These are phyloP conservation scores for Pomatorhinus ruficollis DNA, from an alignment of 2,113 vertebrate genomes.

Conservation along the genomic window DNA sequence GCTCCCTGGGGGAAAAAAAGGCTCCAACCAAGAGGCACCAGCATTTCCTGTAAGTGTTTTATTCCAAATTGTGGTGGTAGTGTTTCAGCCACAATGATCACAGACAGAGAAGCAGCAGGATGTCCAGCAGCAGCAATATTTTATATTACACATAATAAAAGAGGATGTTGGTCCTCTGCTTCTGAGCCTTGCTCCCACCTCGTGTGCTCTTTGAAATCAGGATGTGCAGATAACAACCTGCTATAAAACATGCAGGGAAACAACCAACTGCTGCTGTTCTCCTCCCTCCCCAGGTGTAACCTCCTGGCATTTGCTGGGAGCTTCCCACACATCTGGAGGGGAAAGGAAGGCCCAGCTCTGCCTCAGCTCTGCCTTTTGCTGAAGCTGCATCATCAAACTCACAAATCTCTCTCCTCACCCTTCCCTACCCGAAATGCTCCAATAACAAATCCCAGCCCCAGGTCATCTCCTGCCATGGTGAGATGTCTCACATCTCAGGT, in stretches of 20 bases:
- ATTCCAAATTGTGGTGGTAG: neutral
- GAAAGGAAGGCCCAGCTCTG: neutral
- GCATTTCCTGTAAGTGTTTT: neutral
- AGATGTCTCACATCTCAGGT: neutral
- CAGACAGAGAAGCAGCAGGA: neutral
- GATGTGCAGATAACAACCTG: neutral
- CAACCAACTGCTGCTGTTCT: neutral
- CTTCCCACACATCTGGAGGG: neutral
- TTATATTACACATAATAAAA: neutral
- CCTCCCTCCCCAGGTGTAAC: neutral
- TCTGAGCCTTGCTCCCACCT: neutral
- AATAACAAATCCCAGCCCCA: neutral
- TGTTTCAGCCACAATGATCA: neutral
- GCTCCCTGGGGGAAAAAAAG: neutral
- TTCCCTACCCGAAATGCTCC: neutral
- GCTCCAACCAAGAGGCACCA: neutral
- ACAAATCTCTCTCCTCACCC: neutral
- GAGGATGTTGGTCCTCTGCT: neutral
- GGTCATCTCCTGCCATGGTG: neutral
- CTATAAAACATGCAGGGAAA: neutral
- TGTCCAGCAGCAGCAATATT: neutral
- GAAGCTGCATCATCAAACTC: accelerated
- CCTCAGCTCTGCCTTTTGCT: neutral
- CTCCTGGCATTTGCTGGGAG: neutral
- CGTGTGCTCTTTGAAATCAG: neutral